Percentiles rank a stretch among this genome's conserved stretches.
These are phyloP conservation scores for Nipponia nippon DNA, from an alignment of 2,113 vertebrate species.

Conservation along the genomic window DNA sequence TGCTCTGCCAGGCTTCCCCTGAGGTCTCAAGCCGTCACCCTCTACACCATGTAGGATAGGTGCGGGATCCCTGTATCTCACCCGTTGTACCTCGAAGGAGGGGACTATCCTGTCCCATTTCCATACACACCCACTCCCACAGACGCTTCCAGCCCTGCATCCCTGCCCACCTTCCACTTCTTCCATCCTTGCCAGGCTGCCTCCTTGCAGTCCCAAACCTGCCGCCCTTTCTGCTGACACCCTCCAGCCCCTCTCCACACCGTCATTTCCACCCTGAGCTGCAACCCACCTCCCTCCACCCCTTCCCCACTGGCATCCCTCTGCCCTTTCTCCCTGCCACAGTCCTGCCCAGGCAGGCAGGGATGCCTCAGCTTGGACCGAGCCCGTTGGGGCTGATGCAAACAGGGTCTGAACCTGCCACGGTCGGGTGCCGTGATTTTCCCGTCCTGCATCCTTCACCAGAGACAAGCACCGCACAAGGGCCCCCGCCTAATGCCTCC, in stretches of 20 bases:
- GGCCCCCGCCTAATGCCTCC: not conserved
- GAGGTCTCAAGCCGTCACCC: fast-evolving
- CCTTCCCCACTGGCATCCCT: not conserved
- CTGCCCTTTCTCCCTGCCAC: not conserved
- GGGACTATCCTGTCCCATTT: not conserved
- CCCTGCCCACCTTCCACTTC: fast-evolving
- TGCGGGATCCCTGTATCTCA: fast-evolving
- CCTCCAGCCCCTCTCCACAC: not conserved
- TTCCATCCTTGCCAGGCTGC: not conserved
- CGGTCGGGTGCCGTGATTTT: fast-evolving
- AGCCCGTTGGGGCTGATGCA: not conserved
- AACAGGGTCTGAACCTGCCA: fast-evolving
- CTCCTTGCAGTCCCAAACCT: not conserved
- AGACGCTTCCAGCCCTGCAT: not conserved
- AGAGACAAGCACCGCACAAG: not conserved
- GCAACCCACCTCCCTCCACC: not conserved
- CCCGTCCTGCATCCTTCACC: not conserved
- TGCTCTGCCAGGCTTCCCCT: not conserved
- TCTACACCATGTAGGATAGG: not conserved
- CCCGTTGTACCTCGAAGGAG: not conserved
- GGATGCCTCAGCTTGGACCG: not conserved
- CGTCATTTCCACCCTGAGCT: fast-evolving
- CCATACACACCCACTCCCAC: fast-evolving
- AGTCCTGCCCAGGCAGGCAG: not conserved
- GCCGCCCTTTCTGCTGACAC: fast-evolving